A percentile compares a stretch with the other conserved stretches of the same genome.
Conservation (phyloP, 1,140 invertebrate species). For the Melanaphis sacchari region DNA sequence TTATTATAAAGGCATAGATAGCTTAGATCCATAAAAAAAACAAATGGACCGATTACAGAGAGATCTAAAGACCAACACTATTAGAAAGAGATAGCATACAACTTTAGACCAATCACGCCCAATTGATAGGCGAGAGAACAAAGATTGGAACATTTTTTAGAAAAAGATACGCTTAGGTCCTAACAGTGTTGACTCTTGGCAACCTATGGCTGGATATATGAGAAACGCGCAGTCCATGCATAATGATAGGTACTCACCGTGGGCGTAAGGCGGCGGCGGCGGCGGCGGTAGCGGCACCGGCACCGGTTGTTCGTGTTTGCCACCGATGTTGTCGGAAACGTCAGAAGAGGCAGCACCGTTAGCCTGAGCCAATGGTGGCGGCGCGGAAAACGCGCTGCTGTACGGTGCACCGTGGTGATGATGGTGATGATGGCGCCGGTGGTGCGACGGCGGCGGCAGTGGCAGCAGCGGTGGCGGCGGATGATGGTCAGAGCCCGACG, state of each 20-base stretch:
- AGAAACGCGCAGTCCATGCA: too few species aligned
- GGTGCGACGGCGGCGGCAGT: conserved; percentile 61
- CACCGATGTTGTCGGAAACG: conserved; percentile 40
- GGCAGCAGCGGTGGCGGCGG: conserved; percentile 52
- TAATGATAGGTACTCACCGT: conserved; percentile 60
- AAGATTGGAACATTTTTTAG: too few species aligned
- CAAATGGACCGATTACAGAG: too few species aligned
- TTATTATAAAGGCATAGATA: not conserved
- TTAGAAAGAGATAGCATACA: too few species aligned
- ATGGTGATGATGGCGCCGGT: conserved; percentile 59
- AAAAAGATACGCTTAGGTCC: too few species aligned
- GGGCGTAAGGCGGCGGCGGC: conserved; percentile 61
- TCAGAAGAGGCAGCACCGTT: conserved; percentile 46
- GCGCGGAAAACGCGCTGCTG: conserved; percentile 59
- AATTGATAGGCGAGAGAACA: too few species aligned
- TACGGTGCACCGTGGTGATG: conserved; percentile 62
- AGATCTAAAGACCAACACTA: too few species aligned
- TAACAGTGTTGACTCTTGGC: too few species aligned
- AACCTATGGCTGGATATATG: too few species aligned
- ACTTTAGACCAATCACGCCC: too few species aligned
- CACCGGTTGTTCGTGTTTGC: conserved; percentile 56
- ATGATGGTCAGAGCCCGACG: conserved; percentile 56
- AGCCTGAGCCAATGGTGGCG: conserved; percentile 59
- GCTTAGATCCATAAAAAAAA: too few species aligned
- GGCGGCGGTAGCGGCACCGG: conserved; percentile 58